Evolutionary conservation across 2,797 vertebrate genomes (phyloP), one percentile per base, ranked within the genome.

Genomic region (Sebastes steindachneri): DNA sequence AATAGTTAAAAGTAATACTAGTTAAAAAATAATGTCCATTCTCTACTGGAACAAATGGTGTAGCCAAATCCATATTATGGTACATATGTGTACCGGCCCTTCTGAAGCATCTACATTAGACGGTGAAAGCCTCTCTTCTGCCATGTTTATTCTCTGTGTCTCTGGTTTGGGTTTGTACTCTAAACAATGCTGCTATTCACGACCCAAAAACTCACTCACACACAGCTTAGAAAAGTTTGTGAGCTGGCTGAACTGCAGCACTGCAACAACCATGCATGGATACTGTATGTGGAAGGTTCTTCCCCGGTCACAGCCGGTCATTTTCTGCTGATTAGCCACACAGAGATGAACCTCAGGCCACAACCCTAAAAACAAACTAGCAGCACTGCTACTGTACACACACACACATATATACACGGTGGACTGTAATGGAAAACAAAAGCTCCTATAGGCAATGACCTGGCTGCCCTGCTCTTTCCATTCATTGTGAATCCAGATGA

Each of bases 281-380:
- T 67, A 67, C 23, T 87, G 75, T 79, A 83, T 89, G 92, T 93
- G 90, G 95, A 95, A 96, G 90, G 85, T 94, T 94, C 90, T 89
- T 87, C 66, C 66, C 74, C 19, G 41, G 77, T 87, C 82, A 77
- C 29, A 69, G 83, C 70, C 62, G 51, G 83, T 79, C 82, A 64
- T 82, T 93, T 94, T 94, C 80, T 95, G 94, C 92, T 94, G 95
- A 96, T 95, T 84, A 91, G 88, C 83, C 85, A 87, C 78, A 87
- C 87, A 78, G 64, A 73, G 87, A 93, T 89, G 88, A 90, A 95
- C 94, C 82, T 91, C 80, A 75, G 89, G 89, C 82, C 90, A 91
- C 89, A 64, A 86, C 84, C 88, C 85, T 85, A 79, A 92, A 95
- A 94, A 92, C 93, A 94, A 94, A 92, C 90, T 19, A 68, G 76